Evolutionary conservation across 2,888 invertebrate genomes (phyloP), one percentile per base, ranked within the genome.

Genomic region (Acleris literana): DNA sequence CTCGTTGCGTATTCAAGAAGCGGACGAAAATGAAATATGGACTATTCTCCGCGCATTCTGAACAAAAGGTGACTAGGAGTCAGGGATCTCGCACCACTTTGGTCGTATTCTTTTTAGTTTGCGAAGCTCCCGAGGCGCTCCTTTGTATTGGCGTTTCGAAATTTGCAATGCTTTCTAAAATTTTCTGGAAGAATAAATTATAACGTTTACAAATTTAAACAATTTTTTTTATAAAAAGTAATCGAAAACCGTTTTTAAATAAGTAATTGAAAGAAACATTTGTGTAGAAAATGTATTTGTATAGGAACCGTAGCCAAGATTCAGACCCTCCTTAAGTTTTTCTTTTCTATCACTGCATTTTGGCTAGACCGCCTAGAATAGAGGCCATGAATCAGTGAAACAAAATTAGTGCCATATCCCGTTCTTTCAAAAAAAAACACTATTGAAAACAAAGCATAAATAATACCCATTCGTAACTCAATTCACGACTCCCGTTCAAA

Each of bases 11-110:
- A 92, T 92, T 92, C 91, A 77, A 80, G 79, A 73, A 74, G 84
- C 85, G 88, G 75, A 80, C 76, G 83, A 83, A 90, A 90, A 92
- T 92, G 92, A 92, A 92, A 91, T 91, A 92, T 92, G 91, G 90
- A 87, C 84, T 85, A 84, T 90, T 88, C 88, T 81, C 82, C 79
- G 79, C 84, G 87, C 87, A 89, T 88, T 89, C 86, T 86, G 87
- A 87, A 80, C 80, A 81, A 85, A 82, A 87, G 85, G 83, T 87
- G 83, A 84, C 85, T 85, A 75, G 76, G 80, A 78, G 82, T 83
- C 84, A 82, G 81, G 77, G 74, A 73, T 74, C 74, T 77, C 74
- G 75, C 74, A 56, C 66, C 62, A 61, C 61, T 65, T 68, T 65
- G 68, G 61, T 58, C 62, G 44, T 56, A 58, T 65, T 68, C 60